Evolutionary conservation across 2,888 invertebrate species (phyloP).

Genomic region (Exephanes ischioxanthus): DNA sequence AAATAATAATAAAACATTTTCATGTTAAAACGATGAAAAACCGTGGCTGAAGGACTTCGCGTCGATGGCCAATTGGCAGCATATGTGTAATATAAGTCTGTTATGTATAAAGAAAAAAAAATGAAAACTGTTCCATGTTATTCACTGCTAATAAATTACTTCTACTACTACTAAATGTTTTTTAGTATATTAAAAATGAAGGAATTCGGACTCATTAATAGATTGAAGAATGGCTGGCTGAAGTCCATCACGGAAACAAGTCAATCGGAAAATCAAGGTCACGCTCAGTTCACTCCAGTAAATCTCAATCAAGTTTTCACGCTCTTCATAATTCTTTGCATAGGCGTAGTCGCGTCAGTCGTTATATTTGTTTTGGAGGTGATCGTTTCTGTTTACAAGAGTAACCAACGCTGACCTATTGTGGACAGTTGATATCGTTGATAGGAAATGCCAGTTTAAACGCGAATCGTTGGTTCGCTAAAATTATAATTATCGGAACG

Average conservation of each 20-base stretch:
- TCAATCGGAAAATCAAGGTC: neutral
- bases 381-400: slow-evolving; percentile 6
- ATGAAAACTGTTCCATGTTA: too few relatives aligned
- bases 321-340: slow-evolving; percentile 8
- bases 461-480: neutral
- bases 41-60: too few relatives aligned
- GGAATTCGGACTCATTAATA: slow-evolving; percentile 48
- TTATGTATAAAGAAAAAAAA: too few relatives aligned
- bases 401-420: slow-evolving; percentile 2
- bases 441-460: neutral
- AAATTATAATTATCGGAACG: neutral
- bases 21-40: too few relatives aligned
- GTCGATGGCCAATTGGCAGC: too few relatives aligned
- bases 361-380: slow-evolving; percentile 38
- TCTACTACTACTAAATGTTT: too few relatives aligned
- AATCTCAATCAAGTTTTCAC: slow-evolving; percentile 22
- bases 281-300: neutral
- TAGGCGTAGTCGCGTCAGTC: slow-evolving; percentile 20
- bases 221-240: slow-evolving; percentile 53
- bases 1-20: too few relatives aligned
- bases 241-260: neutral
- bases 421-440: neutral
- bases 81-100: too few relatives aligned
- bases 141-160: too few relatives aligned
- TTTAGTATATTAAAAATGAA: slow-evolving; percentile 54